Percentiles rank a stretch among this genome's conserved stretches.
These are phyloP conservation scores for Trichonephila clavata DNA, from an alignment of 1,140 invertebrate genomes.

Conservation along the genomic window DNA sequence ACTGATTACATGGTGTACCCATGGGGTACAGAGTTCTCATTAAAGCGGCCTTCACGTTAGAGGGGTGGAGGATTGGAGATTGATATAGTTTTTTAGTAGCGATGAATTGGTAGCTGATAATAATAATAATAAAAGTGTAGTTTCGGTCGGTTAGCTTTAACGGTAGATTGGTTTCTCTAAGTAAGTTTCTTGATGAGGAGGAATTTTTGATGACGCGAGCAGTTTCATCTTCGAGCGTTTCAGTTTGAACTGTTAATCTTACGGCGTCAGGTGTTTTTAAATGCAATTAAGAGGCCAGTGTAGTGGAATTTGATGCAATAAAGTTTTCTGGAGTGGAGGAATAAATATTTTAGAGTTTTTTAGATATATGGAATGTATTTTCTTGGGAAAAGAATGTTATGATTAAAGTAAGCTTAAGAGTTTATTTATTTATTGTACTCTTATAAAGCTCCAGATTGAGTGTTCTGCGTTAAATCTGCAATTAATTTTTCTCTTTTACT, in stretches of 20 bases:
- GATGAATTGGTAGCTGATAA: slow-evolving; percentile 38
- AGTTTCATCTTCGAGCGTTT: background rate
- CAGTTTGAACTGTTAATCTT: background rate
- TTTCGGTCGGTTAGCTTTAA: background rate
- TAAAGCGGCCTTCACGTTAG: background rate
- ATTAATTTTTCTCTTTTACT: too few relatives aligned
- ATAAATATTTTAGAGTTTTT: too few relatives aligned
- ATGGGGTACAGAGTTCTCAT: slow-evolving; percentile 48
- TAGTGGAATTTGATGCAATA: background rate
- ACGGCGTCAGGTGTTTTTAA: slow-evolving; percentile 21
- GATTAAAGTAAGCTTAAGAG: too few relatives aligned
- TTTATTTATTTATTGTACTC: too few relatives aligned
- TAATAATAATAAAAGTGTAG: slow-evolving; percentile 30
- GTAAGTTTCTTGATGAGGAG: background rate
- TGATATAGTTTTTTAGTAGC: slow-evolving; percentile 40
- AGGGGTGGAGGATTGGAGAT: background rate
- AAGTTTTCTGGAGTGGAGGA: background rate
- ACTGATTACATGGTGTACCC: slow-evolving; percentile 49
- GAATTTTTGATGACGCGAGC: background rate
- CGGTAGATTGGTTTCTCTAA: slow-evolving; percentile 8
- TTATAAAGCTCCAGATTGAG: too few relatives aligned
- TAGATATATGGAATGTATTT: too few relatives aligned
- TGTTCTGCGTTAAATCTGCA: too few relatives aligned
- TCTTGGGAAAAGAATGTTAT: too few relatives aligned
- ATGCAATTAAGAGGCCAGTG: background rate